These are phyloP conservation scores for Creontiades dilutus DNA, from an alignment of 2,888 invertebrate genomes.

Conservation along the genomic window DNA sequence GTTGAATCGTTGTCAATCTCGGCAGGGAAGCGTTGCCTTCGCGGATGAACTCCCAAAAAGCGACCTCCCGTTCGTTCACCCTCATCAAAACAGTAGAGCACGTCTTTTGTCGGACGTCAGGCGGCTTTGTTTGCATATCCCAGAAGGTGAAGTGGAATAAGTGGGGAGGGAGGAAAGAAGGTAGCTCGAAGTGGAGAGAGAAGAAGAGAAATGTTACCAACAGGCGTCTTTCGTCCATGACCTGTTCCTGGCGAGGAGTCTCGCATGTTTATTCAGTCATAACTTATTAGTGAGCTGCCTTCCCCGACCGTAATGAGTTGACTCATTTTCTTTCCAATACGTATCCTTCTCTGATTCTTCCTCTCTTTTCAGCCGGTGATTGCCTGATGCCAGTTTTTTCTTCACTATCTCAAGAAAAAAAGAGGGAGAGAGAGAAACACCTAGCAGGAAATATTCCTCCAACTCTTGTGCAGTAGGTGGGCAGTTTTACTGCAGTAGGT, in stretches of 20 bases:
- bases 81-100: conserved; percentile 30
- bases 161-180: background rate
- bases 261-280: conserved; percentile 40
- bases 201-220: background rate
- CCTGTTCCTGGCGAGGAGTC: conserved; percentile 53
- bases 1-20: background rate
- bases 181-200: background rate
- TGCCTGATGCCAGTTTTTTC: background rate
- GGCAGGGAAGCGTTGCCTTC: background rate
- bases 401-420: no score
- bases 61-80: conserved; percentile 3
- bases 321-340: background rate
- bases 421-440: no score
- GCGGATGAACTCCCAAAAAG: background rate
- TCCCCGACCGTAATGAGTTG: background rate
- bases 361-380: background rate
- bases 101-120: conserved; percentile 10
- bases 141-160: conserved; percentile 12
- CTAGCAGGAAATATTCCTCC: no score
- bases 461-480: no score
- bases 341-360: background rate
- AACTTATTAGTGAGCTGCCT: conserved; percentile 46
- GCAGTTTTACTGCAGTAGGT: no score
- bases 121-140: conserved; percentile 2
- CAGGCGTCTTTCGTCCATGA: conserved; percentile 34